phyloP scores from a whole-genome alignment of 2,113 vertebrate genomes.

The Morone chrysops region DNA sequence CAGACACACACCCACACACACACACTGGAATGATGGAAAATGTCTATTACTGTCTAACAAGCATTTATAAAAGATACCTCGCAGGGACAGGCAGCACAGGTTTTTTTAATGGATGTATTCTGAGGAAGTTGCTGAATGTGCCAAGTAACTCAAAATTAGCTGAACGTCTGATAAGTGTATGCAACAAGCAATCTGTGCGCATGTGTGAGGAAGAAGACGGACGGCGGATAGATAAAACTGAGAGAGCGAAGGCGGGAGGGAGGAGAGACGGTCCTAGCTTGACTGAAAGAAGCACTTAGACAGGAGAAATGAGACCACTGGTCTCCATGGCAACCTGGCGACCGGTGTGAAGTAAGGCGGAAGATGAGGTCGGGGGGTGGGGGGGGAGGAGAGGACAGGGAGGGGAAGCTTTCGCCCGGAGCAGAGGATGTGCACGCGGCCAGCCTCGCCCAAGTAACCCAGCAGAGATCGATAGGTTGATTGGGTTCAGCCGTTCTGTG shows the following conservation, averaged over 20 bases:
- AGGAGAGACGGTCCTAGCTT: conserved; percentile 10
- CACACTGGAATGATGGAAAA: neutral
- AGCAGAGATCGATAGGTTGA: conserved; percentile 71
- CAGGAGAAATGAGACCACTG: conserved; percentile 57
- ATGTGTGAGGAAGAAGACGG: neutral
- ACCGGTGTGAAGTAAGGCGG: conserved; percentile 52
- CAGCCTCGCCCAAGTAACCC: conserved; percentile 42
- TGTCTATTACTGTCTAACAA: conserved; percentile 43
- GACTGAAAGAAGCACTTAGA: conserved; percentile 60
- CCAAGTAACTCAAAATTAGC: conserved; percentile 22
- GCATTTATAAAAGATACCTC: conserved; percentile 11
- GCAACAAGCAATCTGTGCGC: conserved; percentile 7
- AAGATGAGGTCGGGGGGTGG: neutral
- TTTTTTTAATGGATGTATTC: conserved; percentile 3
- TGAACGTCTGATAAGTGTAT: neutral
- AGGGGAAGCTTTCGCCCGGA: conserved; percentile 20
- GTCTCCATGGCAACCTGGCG: conserved; percentile 74
- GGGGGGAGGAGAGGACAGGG: neutral
- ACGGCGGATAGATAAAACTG: conserved; percentile 18
- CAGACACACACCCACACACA: neutral
- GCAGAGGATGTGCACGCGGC: conserved; percentile 54
- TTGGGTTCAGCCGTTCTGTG: conserved; percentile 68
- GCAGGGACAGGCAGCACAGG: conserved; percentile 4
- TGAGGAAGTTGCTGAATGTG: conserved; percentile 2
- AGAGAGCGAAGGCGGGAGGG: neutral